A percentile compares a stretch with the other conserved stretches of the same genome.
Conservation (phyloP, 2,113 vertebrate species). For the Cyprinodon brontotheroides region DNA sequence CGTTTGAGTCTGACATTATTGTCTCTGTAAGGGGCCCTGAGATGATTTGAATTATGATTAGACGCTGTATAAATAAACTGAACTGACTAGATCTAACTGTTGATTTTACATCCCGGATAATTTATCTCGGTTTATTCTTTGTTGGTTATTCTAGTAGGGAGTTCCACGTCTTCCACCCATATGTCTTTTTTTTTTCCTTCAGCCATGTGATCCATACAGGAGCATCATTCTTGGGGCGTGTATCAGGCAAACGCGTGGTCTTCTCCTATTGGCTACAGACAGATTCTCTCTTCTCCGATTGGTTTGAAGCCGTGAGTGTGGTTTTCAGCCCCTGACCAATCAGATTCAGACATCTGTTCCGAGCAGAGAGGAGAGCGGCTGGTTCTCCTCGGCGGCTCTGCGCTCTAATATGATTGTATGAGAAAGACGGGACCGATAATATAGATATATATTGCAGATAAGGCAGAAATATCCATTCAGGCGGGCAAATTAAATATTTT, state of each 20-base stretch:
- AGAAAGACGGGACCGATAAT: constrained; percentile 3
- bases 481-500: background rate
- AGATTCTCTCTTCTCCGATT: constrained; percentile 45
- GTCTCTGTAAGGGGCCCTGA: too few relatives aligned
- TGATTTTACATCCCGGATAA: background rate
- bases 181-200: background rate
- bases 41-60: too few relatives aligned
- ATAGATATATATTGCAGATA: background rate
- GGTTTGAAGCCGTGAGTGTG: constrained; percentile 26
- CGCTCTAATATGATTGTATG: constrained; percentile 37
- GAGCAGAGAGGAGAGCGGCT: constrained; percentile 73
- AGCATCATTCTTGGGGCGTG: constrained; percentile 54
- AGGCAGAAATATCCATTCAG: background rate
- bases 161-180: background rate
- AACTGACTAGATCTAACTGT: too few relatives aligned
- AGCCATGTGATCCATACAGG: constrained; percentile 4
- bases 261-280: constrained; percentile 62
- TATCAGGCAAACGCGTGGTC: constrained; percentile 74
- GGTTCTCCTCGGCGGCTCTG: constrained; percentile 15
- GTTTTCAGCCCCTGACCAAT: constrained; percentile 68
- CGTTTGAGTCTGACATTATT: too few relatives aligned
- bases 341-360: constrained; percentile 80
- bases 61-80: too few relatives aligned
- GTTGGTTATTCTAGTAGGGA: background rate
- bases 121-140: background rate